Base-by-base conservation (phyloP, 2,797 vertebrate genomes). In the Sebastes nivosus region DNA sequence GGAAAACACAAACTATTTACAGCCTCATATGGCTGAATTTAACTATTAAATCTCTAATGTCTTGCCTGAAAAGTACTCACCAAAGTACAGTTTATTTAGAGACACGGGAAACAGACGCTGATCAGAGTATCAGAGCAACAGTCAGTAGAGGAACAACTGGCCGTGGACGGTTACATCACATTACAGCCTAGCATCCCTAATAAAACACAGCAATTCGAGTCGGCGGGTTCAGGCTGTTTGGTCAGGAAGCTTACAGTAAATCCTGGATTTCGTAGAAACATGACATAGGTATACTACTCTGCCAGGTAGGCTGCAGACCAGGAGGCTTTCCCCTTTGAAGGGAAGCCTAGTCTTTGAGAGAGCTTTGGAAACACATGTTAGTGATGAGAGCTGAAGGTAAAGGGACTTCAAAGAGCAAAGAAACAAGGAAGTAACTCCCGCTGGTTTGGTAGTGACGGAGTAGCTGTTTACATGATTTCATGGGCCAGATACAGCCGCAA, bases 201-300 rank as follows among this genome's bases (percentile, higher is more conserved):
- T 77, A 75, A 87, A 87, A 86, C 16, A 25, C 88, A 84, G 67
- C 20, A 27, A 72, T 71, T 67, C 25, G 22, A 84, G 76, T 76
- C 80, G 72, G 63, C 3, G n/a, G 61, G 68, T 83, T 88, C 67
- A 81, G 68, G 27, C 22, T 4, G 65, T 78, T 82, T 78, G 81
- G 58, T 52, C 46, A 8, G 71, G 72, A 50, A 65, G 75, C 60
- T 86, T 86, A 78, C 42, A 67, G 65, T 74, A 80, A 87, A 90
- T 77, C 84, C 79, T 85, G 82, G 84, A 84, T 88, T 86, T 84
- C 16, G 7, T 10, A 55, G 29, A 34, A 74, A 81, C 66, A 82
- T 69, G 58, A 84, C 80, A 82, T 67, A 85, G 74, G 84, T 88
- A 84, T 78, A 79, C 60, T 5, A 20, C 57, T 74, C 32, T 72